Evolutionary conservation across 2,113 vertebrate genomes (phyloP), one percentile per base, ranked within the genome.

Genomic region (Oxyruncus cristatus): DNA sequence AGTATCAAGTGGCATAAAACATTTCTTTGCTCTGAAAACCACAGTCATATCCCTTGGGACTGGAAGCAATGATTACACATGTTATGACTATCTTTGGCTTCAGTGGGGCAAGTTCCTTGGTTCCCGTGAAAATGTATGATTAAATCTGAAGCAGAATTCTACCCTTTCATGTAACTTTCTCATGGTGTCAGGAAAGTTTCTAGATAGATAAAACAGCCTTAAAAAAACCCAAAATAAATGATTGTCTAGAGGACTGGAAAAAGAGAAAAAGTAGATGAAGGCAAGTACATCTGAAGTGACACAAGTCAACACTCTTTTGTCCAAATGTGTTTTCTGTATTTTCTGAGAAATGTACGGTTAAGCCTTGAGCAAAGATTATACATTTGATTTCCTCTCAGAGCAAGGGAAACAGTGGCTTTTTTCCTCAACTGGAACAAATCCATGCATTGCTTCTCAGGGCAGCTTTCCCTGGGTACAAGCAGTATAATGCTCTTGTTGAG

Each of bases 351-450:
- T 62, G 28, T 47, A 28, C 26, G 35, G 41, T 56, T 94, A 90
- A 91, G 49, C 53, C 85, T 93, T 77, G 46, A 92, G 55, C 71
- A 85, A 89, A 93, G 85, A 77, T 85, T 58, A 55, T 55, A 49
- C 67, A 50, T 90, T 56, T 58, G 37, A 89, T 94, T 91, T 95
- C 28, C 23, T 92, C 37, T 79, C 68, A 58, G 0, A 16, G 63
- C 53, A 92, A 42, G 70, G 47, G 49, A 79, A 91, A 70, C 66
- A 73, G 24, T 65, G 76, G n/a, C 49, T 85, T 91, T 53, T 88
- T 93, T 91, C 72, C 66, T 95, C 85, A 94, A 23, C 26, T 88
- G 87, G 87, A 95, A 96, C 63, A 79, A 96, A 94, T 93, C 89
- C 47, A 55, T 33, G 55, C 50, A 14, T 23, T 86, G 50, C 82